Evolutionary conservation across 2,113 vertebrate species (phyloP).

Genomic region (Apistogramma diplotaenia): DNA sequence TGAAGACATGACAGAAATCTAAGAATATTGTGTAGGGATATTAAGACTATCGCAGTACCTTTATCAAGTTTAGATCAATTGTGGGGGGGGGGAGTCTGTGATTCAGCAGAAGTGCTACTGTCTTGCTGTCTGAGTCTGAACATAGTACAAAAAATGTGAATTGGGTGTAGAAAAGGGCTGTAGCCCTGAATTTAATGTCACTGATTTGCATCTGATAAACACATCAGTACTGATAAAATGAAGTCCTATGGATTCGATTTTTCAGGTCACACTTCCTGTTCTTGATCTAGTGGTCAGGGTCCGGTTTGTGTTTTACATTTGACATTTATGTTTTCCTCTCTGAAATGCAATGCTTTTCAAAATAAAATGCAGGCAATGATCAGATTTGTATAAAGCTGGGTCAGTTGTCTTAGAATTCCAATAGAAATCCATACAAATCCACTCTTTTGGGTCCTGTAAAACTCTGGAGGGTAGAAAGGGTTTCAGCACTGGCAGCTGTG

Average conservation of each 20-base stretch:
- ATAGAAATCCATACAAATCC: not conserved
- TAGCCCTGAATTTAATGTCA: not conserved
- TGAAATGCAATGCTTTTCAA: not conserved
- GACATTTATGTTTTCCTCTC: not conserved
- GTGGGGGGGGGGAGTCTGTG: not conserved
- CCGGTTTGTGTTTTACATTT: not conserved
- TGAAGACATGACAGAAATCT: not conserved
- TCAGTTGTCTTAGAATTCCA: not conserved
- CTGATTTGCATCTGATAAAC: not conserved
- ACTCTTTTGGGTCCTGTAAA: conserved; percentile 4
- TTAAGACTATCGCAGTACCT: too few species aligned
- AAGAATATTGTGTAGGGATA: not conserved
- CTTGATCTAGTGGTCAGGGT: too few species aligned
- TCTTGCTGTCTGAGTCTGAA: not conserved
- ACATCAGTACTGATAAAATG: not conserved
- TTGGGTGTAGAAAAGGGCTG: not conserved
- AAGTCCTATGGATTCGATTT: not conserved
- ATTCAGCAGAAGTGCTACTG: not conserved
- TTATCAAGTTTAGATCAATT: not conserved
- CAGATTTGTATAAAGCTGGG: not conserved
- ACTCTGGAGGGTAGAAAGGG: conserved; percentile 11
- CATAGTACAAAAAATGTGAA: not conserved
- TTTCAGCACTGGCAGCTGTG: not conserved
- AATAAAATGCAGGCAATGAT: not conserved
- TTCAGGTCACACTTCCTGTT: not conserved